Evolutionary conservation across 2,113 vertebrate species (phyloP).

Genomic region (Phalacrocorax brasilianus): DNA sequence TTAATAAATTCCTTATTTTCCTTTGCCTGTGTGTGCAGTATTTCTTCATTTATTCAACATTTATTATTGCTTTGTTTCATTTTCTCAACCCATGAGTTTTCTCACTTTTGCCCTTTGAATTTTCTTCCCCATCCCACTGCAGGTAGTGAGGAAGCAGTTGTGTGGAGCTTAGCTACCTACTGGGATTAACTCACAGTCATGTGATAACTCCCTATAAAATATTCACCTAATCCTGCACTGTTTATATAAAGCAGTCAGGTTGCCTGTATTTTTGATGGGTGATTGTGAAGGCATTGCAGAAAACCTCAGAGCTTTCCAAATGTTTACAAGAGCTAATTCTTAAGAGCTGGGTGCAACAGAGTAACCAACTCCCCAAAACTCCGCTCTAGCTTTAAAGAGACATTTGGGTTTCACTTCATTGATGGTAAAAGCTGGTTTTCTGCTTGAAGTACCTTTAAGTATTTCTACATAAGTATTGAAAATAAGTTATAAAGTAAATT

Average conservation of each 20-base stretch:
- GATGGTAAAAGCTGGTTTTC: not conserved
- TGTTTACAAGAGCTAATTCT: not conserved
- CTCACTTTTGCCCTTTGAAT: not conserved
- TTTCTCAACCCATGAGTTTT: not conserved
- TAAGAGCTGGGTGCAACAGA: not conserved
- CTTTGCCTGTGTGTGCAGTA: not conserved
- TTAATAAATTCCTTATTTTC: not conserved
- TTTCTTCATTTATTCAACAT: not conserved
- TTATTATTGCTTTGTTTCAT: not conserved
- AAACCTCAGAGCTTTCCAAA: not conserved
- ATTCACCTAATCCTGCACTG: not conserved
- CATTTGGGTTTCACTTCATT: not conserved
- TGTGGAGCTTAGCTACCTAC: not conserved
- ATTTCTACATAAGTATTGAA: not conserved
- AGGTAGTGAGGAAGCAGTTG: not conserved
- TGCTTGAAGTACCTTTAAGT: not conserved
- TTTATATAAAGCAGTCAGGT: not conserved
- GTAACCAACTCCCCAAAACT: not conserved
- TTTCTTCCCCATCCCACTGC: not conserved
- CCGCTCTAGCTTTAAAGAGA: not conserved
- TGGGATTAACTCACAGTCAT: not conserved
- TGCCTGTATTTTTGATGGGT: not conserved
- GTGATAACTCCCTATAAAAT: not conserved
- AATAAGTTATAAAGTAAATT: not conserved
- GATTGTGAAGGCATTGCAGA: not conserved